Evolutionary conservation across 2,113 vertebrate genomes (phyloP).

Genomic region (Dromiciops gliroides): DNA sequence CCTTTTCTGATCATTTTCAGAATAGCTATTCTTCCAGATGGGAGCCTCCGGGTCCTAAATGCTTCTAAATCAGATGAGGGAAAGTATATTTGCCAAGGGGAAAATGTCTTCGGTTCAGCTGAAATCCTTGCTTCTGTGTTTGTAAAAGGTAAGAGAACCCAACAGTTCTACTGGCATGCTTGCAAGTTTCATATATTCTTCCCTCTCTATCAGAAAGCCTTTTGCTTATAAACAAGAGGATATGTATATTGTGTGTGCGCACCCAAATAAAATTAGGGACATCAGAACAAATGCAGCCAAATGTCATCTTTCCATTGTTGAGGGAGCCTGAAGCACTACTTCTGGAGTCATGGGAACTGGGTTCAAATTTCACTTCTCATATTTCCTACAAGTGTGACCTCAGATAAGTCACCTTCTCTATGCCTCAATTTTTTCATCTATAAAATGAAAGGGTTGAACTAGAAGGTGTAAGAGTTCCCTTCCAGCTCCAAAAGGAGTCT

Average conservation of each 20-base stretch:
- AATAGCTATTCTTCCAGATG: constrained; percentile 92
- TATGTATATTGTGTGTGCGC: neutral
- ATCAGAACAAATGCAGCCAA: neutral
- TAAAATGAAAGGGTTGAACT: neutral
- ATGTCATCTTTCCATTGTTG: constrained; percentile 9
- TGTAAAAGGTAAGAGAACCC: constrained; percentile 92
- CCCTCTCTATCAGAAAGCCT: neutral
- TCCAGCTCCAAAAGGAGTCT: neutral
- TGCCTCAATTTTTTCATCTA: neutral
- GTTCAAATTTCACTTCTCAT: neutral
- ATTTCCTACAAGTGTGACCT: neutral
- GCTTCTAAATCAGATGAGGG: constrained; percentile 95
- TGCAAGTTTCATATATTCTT: neutral
- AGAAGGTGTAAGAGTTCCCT: neutral
- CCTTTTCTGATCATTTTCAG: constrained; percentile 86
- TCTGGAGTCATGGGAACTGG: neutral
- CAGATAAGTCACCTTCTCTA: neutral
- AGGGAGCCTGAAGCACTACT: neutral
- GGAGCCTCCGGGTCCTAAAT: constrained; percentile 92
- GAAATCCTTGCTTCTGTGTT: constrained; percentile 91
- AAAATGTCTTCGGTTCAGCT: constrained; percentile 94
- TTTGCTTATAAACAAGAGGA: neutral
- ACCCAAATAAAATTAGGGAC: neutral
- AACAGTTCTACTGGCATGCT: neutral
- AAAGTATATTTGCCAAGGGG: constrained; percentile 90